Conservation (phyloP, 2,797 vertebrate species). For the Margarornis squamiger region DNA sequence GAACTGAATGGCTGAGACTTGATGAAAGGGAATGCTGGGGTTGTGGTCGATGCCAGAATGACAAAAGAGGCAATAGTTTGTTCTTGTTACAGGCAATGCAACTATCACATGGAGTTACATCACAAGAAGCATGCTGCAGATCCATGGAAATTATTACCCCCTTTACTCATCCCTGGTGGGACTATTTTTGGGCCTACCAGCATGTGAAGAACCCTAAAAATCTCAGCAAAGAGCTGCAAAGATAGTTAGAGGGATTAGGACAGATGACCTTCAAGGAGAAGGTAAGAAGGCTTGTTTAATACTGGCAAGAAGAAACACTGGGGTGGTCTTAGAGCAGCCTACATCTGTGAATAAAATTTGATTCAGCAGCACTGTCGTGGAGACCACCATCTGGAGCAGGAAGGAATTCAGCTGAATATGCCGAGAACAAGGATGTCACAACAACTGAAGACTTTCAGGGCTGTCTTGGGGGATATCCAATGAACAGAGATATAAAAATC, state of each 20-base stretch:
- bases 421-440: background rate
- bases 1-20: background rate
- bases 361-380: background rate
- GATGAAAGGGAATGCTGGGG: background rate
- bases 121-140: background rate
- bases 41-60: background rate
- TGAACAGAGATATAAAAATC: background rate
- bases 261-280: background rate
- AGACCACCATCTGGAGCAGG: background rate
- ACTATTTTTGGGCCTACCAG: background rate
- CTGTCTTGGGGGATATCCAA: background rate
- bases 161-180: background rate
- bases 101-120: background rate
- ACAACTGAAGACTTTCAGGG: background rate
- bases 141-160: background rate
- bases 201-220: background rate
- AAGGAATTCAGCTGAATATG: background rate
- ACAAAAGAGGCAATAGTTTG: background rate
- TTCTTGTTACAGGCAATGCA: background rate
- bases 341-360: background rate
- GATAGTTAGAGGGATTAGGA: too few relatives aligned
- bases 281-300: background rate
- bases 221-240: background rate
- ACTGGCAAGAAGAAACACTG: background rate
- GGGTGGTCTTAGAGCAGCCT: background rate